Conservation (phyloP, 2,888 invertebrate genomes). For the Tuta absoluta region DNA sequence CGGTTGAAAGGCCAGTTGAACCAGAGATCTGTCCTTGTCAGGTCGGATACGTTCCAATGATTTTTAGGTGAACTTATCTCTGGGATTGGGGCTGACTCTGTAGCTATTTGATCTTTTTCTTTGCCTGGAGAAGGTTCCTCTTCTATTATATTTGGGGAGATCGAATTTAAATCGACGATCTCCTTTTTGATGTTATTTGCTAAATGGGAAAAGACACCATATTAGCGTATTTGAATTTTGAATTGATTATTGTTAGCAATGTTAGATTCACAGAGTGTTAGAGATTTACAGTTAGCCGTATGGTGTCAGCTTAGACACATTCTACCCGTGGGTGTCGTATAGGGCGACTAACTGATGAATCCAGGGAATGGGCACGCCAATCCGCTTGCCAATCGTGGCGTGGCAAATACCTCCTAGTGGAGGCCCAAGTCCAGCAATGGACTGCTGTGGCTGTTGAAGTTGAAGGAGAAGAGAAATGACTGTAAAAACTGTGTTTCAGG, state of each 20-base stretch:
- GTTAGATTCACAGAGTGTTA: neutral
- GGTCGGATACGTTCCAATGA: slow-evolving; percentile 65
- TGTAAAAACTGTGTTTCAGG: no score
- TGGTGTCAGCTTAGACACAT: no score
- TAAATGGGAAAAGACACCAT: neutral
- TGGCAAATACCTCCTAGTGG: no score
- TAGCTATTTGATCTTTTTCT: neutral
- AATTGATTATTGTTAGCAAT: neutral
- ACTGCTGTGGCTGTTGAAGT: no score
- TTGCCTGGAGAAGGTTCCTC: slow-evolving; percentile 4
- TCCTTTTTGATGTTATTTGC: slow-evolving; percentile 1
- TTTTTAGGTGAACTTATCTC: slow-evolving; percentile 36
- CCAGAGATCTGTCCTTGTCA: slow-evolving; percentile 65
- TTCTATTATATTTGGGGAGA: neutral
- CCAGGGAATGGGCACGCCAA: no score
- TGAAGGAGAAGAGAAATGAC: no score
- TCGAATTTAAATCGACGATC: neutral
- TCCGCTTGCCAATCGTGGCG: no score
- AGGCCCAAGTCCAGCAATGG: no score
- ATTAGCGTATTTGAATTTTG: neutral
- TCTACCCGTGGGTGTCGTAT: no score
- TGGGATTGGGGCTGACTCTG: neutral
- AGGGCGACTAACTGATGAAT: no score
- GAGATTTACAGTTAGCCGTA: no score
- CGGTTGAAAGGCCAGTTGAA: slow-evolving; percentile 63